Evolutionary conservation across 2,888 invertebrate genomes (phyloP).

Genomic region (Dasysyrphus tricinctus): DNA sequence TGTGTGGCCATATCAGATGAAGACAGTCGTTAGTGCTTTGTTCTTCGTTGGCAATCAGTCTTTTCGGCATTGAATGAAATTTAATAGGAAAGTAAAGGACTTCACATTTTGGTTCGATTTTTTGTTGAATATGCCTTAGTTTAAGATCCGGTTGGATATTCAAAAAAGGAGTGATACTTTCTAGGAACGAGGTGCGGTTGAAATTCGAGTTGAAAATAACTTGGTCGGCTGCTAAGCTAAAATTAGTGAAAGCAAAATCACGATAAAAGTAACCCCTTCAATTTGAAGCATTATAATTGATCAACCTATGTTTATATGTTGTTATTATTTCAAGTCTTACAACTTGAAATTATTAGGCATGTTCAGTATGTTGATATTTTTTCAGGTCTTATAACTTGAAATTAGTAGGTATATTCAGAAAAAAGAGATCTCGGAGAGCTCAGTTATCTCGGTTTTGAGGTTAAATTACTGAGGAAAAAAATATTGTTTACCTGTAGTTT

Average conservation of each 20-base stretch:
- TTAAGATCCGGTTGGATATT: conserved; percentile 88
- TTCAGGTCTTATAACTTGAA: too few species aligned
- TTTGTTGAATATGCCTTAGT: conserved; percentile 85
- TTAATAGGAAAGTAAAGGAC: conserved; percentile 87
- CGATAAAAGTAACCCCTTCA: not conserved
- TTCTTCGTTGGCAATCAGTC: conserved; percentile 77
- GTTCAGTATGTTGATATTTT: too few species aligned
- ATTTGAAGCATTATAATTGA: too few species aligned
- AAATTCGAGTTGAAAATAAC: conserved; percentile 89
- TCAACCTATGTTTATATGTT: too few species aligned
- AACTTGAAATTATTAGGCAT: too few species aligned
- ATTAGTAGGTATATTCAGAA: too few species aligned
- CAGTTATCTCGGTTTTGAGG: too few species aligned
- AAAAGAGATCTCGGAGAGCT: too few species aligned
- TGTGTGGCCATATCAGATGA: conserved; percentile 89
- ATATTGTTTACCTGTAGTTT: too few species aligned
- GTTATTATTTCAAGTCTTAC: too few species aligned
- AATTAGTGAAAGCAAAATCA: not conserved
- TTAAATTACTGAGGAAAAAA: too few species aligned
- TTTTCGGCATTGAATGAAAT: conserved; percentile 83
- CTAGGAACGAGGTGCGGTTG: conserved; percentile 88
- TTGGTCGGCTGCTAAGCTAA: conserved; percentile 87
- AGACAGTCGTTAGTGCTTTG: conserved; percentile 79
- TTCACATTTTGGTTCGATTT: conserved; percentile 86
- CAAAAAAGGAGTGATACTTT: conserved; percentile 85